phyloP scores from a whole-genome alignment of 2,113 vertebrate species.

The Syngnathoides biaculeatus region DNA sequence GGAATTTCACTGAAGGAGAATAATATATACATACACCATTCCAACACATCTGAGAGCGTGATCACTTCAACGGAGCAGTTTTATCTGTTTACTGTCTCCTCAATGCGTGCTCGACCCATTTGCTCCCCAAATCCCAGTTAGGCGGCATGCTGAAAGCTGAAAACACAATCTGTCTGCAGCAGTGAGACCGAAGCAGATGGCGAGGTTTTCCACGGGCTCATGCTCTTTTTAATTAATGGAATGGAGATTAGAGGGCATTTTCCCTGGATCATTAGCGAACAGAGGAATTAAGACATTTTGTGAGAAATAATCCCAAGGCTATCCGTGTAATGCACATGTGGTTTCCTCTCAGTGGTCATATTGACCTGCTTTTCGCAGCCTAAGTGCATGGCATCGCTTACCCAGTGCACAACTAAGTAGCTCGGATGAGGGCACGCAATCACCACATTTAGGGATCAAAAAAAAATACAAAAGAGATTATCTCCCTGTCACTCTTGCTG shows the following conservation, averaged over 20 bases:
- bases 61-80: slow-evolving; percentile 26
- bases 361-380: slow-evolving; percentile 69
- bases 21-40: slow-evolving; percentile 11
- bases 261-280: slow-evolving; percentile 76
- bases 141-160: slow-evolving; percentile 47
- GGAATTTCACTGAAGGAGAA: background rate
- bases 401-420: slow-evolving; percentile 61
- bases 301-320: slow-evolving; percentile 73
- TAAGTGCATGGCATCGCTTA: slow-evolving; percentile 72
- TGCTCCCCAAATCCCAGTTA: slow-evolving; percentile 35
- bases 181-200: slow-evolving; percentile 73
- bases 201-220: slow-evolving; percentile 70
- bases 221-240: slow-evolving; percentile 79
- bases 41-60: slow-evolving; percentile 2
- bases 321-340: slow-evolving; percentile 68
- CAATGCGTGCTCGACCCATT: slow-evolving; percentile 24
- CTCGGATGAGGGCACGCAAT: slow-evolving; percentile 62
- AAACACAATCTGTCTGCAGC: slow-evolving; percentile 70
- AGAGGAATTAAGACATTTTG: slow-evolving; percentile 78
- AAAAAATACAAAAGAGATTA: slow-evolving; percentile 73
- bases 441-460: slow-evolving; percentile 74
- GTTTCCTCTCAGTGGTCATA: slow-evolving; percentile 64
- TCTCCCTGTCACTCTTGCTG: slow-evolving; percentile 37
- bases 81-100: slow-evolving; percentile 49
- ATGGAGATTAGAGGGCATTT: slow-evolving; percentile 76